phyloP scores from a whole-genome alignment of 2,888 invertebrate genomes.

The Spodoptera picta region DNA sequence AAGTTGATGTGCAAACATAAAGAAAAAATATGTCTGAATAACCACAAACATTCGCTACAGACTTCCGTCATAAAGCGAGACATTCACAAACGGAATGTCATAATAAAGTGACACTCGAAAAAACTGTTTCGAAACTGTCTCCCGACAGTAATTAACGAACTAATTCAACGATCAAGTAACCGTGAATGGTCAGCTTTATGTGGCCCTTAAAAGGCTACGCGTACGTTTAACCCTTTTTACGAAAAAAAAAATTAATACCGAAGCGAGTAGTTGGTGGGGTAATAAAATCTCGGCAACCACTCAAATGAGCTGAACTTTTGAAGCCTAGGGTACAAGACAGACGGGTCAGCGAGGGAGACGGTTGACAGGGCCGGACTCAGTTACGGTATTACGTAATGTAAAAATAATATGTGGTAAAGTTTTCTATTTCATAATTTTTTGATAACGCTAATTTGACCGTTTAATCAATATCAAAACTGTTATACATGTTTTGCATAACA shows the following conservation, averaged over 20 bases:
- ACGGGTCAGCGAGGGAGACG: constrained; percentile 85
- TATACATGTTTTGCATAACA: too few species aligned
- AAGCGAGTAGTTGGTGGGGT: constrained; percentile 85
- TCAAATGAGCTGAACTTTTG: constrained; percentile 89
- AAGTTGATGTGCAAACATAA: background rate
- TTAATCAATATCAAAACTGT: too few species aligned
- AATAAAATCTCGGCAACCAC: constrained; percentile 88
- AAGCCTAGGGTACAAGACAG: constrained; percentile 87
- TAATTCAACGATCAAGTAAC: constrained; percentile 82
- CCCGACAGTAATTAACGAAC: constrained; percentile 80
- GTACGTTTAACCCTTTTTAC: constrained; percentile 80
- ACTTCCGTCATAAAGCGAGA: constrained; percentile 22
- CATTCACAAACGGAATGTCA: constrained; percentile 51
- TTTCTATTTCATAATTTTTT: too few species aligned
- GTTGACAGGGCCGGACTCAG: constrained; percentile 73
- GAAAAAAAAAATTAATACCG: constrained; percentile 79
- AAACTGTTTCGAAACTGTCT: constrained; percentile 78
- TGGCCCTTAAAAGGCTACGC: constrained; percentile 79
- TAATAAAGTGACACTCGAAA: constrained; percentile 51
- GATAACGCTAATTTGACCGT: too few species aligned
- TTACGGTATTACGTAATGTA: constrained; percentile 9
- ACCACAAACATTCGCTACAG: constrained; percentile 4
- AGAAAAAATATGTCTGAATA: background rate
- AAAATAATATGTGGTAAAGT: too few species aligned
- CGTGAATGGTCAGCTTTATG: constrained; percentile 83